Conservation (phyloP, 2,888 invertebrate species). For the Nomada fabriciana region DNA sequence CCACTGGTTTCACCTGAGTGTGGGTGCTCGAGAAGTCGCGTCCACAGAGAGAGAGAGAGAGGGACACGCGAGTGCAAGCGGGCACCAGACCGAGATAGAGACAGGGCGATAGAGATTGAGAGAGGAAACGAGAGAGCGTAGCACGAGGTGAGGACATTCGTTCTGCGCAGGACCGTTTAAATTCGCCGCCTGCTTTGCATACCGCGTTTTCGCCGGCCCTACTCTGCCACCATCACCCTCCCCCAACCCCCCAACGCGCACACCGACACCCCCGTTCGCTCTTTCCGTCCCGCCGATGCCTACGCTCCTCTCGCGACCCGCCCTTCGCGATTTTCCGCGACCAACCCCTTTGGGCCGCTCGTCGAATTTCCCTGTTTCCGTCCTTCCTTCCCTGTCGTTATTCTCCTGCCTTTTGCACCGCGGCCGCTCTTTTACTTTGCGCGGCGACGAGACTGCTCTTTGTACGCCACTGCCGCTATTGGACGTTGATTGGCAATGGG, state of each 20-base stretch:
- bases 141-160: slow-evolving; percentile 79
- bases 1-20: slow-evolving; percentile 46
- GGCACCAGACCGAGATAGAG: slow-evolving; percentile 27
- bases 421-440: background rate
- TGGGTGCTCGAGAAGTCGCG: slow-evolving; percentile 44
- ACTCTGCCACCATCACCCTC: slow-evolving; percentile 65
- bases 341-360: slow-evolving; percentile 67
- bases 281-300: slow-evolving; percentile 35
- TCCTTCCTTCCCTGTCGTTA: slow-evolving; percentile 9
- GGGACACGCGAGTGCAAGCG: slow-evolving; percentile 44
- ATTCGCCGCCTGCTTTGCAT: slow-evolving; percentile 83
- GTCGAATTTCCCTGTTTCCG: slow-evolving; percentile 55
- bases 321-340: slow-evolving; percentile 72
- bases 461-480: background rate
- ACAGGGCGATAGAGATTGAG: slow-evolving; percentile 26
- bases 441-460: background rate
- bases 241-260: slow-evolving; percentile 37
- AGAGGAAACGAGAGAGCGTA: slow-evolving; percentile 66
- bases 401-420: background rate
- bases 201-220: slow-evolving; percentile 76
- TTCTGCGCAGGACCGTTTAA: slow-evolving; percentile 82
- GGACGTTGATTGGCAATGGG: too few species aligned
- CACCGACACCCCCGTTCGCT: slow-evolving; percentile 38
- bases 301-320: slow-evolving; percentile 63
- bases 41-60: slow-evolving; percentile 46